phyloP scores from a whole-genome alignment of 1,140 invertebrate genomes.

The Panagrolaimus sp. region DNA sequence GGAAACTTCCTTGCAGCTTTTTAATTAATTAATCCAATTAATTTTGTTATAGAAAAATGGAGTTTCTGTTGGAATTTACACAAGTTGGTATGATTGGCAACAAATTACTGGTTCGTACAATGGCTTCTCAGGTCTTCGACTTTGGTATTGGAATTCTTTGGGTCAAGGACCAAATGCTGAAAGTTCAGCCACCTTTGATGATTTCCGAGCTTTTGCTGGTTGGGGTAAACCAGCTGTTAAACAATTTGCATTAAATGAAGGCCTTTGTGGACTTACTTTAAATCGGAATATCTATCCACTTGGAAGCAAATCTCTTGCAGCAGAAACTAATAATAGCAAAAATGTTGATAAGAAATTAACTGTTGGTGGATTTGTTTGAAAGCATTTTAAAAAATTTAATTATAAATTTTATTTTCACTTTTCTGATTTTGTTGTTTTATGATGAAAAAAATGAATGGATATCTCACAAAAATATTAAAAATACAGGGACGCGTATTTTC shows the following conservation, averaged over 20 bases:
- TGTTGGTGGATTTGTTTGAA: conserved; percentile 9
- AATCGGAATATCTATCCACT: conserved; percentile 1
- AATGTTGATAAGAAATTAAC: neutral
- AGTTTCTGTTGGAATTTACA: conserved; percentile 41
- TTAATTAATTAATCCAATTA: too few relatives aligned
- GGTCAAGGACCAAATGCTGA: conserved; percentile 19
- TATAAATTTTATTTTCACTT: too few relatives aligned
- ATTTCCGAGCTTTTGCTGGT: conserved; percentile 18
- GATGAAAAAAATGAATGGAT: too few relatives aligned
- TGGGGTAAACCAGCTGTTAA: conserved; percentile 17
- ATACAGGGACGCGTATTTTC: too few relatives aligned
- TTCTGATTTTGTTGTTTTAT: too few relatives aligned
- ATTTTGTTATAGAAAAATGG: conserved; percentile 28
- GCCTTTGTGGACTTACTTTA: neutral
- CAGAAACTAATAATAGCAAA: neutral
- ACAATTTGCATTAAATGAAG: conserved; percentile 5
- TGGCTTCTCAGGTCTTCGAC: neutral
- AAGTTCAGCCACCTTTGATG: neutral
- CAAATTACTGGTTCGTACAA: conserved; percentile 32
- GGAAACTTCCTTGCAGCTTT: too few relatives aligned
- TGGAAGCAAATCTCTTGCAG: neutral
- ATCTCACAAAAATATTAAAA: too few relatives aligned
- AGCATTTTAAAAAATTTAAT: neutral
- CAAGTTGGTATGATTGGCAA: conserved; percentile 42
- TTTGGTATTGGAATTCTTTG: conserved; percentile 24